Evolutionary conservation across 2,113 vertebrate species (phyloP).

Genomic region (Megaptera novaeangliae): DNA sequence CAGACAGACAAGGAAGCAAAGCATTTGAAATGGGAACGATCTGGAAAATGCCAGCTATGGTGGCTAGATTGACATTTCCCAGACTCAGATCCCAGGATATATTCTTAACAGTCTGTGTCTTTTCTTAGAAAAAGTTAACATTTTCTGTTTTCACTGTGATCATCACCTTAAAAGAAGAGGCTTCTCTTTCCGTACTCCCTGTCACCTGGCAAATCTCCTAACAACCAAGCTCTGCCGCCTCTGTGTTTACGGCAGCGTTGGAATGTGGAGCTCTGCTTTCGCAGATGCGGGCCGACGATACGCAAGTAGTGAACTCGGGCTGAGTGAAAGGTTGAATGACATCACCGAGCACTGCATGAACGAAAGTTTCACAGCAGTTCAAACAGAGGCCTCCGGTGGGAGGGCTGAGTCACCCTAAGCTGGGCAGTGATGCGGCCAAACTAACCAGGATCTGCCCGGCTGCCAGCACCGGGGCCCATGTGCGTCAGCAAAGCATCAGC

Average conservation of each 20-base stretch:
- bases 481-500: not conserved
- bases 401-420: not conserved
- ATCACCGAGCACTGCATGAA: not conserved
- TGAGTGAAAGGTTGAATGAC: not conserved
- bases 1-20: not conserved
- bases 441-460: not conserved
- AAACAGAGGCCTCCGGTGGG: not conserved
- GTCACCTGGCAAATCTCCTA: not conserved
- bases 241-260: rapidly evolving
- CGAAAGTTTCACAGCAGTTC: not conserved
- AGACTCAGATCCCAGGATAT: not conserved
- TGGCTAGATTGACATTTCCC: not conserved
- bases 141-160: not conserved
- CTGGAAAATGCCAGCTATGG: rapidly evolving
- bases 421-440: not conserved
- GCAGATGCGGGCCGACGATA: rapidly evolving
- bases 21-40: rapidly evolving
- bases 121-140: not conserved
- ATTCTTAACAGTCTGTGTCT: not conserved
- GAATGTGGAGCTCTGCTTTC: not conserved
- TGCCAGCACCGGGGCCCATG: rapidly evolving
- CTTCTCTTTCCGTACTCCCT: rapidly evolving
- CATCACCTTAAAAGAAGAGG: not conserved
- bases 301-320: not conserved
- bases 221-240: rapidly evolving